Percentiles rank a stretch among this genome's conserved stretches.
Conservation (phyloP, 1,140 invertebrate genomes). For the Bathynomus jamesi region DNA sequence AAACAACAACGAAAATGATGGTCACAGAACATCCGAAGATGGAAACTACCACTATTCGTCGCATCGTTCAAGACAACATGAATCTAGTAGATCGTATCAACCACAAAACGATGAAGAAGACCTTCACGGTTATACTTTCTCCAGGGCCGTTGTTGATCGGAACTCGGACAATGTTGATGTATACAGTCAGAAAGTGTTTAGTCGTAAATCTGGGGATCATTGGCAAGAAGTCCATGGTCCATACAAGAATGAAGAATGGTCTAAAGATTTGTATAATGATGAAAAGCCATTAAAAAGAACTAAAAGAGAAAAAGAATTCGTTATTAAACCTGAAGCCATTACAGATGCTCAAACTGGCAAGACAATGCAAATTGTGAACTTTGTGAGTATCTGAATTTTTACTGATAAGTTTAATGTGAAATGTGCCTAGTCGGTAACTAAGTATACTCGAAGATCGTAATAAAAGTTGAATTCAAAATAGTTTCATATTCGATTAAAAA, state of each 20-base stretch:
- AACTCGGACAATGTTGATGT: slow-evolving; percentile 14
- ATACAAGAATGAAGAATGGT: background rate
- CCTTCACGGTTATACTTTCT: slow-evolving; percentile 1
- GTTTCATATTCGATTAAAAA: too few species aligned
- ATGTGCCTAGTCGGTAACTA: too few species aligned
- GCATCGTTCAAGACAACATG: too few species aligned
- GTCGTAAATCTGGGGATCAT: background rate
- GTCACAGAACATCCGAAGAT: too few species aligned
- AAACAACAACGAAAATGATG: too few species aligned
- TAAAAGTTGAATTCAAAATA: too few species aligned
- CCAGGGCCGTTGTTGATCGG: slow-evolving; percentile 12
- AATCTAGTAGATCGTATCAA: too few species aligned
- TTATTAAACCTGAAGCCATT: slow-evolving; percentile 61
- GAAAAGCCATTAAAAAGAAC: slow-evolving; percentile 40
- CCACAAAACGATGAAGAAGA: background rate
- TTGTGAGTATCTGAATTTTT: slow-evolving; percentile 57
- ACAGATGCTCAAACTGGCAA: slow-evolving; percentile 59
- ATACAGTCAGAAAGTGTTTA: background rate
- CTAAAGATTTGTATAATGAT: background rate
- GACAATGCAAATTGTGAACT: slow-evolving; percentile 61
- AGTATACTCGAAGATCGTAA: too few species aligned
- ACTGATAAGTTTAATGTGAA: too few species aligned
- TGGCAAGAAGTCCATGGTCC: background rate
- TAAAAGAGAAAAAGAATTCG: slow-evolving; percentile 61
- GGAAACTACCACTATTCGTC: too few species aligned